Conservation (phyloP, 2,888 invertebrate genomes). For the Nysson spinosus region DNA sequence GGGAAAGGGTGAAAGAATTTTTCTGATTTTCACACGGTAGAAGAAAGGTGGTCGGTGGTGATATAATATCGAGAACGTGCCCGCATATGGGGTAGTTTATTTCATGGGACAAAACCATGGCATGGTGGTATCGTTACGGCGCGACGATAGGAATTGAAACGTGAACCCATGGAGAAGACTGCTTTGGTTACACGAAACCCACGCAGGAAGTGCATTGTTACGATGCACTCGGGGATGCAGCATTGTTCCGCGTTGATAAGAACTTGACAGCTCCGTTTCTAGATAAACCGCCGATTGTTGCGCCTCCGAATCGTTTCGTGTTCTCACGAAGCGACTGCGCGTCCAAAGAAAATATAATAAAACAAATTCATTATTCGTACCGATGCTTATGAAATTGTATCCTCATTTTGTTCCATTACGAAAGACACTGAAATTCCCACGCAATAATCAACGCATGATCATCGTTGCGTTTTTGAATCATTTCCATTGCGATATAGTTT, state of each 20-base stretch:
- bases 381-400: conserved; percentile 11
- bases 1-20: too few species aligned
- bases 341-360: neutral
- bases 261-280: conserved; percentile 23
- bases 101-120: conserved; percentile 31
- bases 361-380: conserved; percentile 3
- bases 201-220: conserved; percentile 64
- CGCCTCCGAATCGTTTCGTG: conserved; percentile 17
- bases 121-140: conserved; percentile 16
- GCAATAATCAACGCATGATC: too few species aligned
- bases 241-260: conserved; percentile 49
- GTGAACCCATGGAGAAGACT: conserved; percentile 30
- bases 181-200: conserved; percentile 46
- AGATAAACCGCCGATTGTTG: conserved; percentile 47
- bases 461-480: too few species aligned
- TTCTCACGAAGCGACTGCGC: conserved; percentile 43
- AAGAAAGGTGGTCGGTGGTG: too few species aligned
- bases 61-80: too few species aligned
- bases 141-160: conserved; percentile 46
- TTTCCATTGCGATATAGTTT: too few species aligned
- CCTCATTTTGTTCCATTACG: too few species aligned
- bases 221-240: conserved; percentile 33
- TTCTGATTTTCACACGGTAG: too few species aligned
- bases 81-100: too few species aligned
- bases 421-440: too few species aligned